phyloP scores from a whole-genome alignment of 2,113 vertebrate species.

The Bubalus kerabau region DNA sequence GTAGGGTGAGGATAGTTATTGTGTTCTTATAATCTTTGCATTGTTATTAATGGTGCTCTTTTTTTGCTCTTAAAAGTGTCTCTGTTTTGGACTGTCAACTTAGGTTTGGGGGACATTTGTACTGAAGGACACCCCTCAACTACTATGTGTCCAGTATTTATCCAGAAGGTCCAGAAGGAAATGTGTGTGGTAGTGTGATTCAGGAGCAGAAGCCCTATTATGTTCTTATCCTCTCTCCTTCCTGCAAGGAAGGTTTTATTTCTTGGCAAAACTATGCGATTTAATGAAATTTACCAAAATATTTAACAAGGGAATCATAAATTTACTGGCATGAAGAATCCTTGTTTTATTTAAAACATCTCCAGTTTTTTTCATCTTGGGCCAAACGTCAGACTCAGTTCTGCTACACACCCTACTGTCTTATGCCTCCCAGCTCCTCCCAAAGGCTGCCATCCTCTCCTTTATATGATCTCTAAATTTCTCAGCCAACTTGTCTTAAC shows the following conservation, averaged over 20 bases:
- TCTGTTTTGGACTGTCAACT: not conserved
- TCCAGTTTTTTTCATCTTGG: not conserved
- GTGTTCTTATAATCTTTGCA: not conserved
- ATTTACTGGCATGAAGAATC: not conserved
- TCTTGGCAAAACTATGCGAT: not conserved
- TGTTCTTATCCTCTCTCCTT: not conserved
- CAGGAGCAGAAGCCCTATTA: not conserved
- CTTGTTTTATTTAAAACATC: not conserved
- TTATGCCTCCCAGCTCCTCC: not conserved
- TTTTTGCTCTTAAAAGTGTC: not conserved
- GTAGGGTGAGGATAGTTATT: not conserved
- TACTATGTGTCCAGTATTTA: not conserved
- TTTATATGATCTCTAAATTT: not conserved
- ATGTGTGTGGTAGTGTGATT: not conserved
- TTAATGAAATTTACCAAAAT: not conserved
- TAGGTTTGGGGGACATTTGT: not conserved
- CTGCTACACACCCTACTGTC: not conserved
- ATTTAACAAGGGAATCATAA: not conserved
- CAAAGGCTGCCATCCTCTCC: not conserved
- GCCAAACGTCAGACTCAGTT: not conserved
- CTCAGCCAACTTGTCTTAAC: not conserved
- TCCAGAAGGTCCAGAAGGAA: not conserved
- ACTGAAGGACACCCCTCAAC: fast-evolving
- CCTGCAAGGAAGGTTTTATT: not conserved
- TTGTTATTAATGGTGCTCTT: not conserved